Base-by-base conservation (phyloP, 2,797 vertebrate genomes). In the Limnodromus scolopaceus region DNA sequence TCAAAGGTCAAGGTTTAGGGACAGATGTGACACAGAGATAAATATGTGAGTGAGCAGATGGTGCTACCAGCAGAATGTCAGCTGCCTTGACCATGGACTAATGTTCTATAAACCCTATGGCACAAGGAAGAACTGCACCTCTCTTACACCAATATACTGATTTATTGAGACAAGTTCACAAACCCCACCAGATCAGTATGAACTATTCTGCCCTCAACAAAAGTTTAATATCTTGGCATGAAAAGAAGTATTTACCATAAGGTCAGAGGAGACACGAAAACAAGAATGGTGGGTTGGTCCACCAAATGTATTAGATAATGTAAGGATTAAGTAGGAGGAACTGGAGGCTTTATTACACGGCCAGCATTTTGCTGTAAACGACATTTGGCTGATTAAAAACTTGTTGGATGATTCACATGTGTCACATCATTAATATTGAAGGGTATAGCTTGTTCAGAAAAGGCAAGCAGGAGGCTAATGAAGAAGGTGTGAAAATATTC, bases 1-100 rank as follows among this genome's bases (percentile, higher is more conserved):
- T 79, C 83, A 92, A 92, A 97, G 95, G 93, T 95, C 93, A 95
- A 94, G 58, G 61, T 74, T 87, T 92, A 76, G 66, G 43, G 66
- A 91, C 88, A 92, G 74, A 92, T 95, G 85, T 82, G 80, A 84
- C 93, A 82, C 22, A 16, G 74, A 95, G 63, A 82, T 91, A 94
- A 95, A 93, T 95, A 89, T 13, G 11, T 82, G 63, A 39, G 8
- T 9, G 83, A 95, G 76, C 96, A 97, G 94, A 95, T 94, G 94
- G 96, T 79, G 74, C 70, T 91, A 74, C 74, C 80, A 87, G 58
- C 74, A 95, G 92, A 94, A 61, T 1, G 12, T 84, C 93, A 93
- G 46, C 94, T 96, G 94, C 74, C 83, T 95, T 91, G 86, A 84
- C 94, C 83, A 25, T 89, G 92, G 63, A 93, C 79, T 84, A 88